Evolutionary conservation across 2,797 vertebrate genomes (phyloP).

Genomic region (Myripristis jacobus): DNA sequence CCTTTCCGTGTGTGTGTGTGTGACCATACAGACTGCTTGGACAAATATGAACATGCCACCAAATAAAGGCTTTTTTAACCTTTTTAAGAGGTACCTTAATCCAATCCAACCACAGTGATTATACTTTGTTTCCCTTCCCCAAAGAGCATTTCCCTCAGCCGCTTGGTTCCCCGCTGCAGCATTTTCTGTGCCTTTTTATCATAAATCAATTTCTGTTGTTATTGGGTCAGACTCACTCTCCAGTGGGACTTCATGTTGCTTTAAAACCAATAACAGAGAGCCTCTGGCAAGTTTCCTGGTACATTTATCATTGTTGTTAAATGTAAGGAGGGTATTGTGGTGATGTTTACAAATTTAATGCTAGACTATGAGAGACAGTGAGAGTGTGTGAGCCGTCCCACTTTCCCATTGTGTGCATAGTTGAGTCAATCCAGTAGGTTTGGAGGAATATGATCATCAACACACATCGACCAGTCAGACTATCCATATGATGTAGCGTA

Average conservation of each 20-base stretch:
- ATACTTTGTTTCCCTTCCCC: conserved; percentile 19
- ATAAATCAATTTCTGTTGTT: conserved; percentile 73
- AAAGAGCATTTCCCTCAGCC: conserved; percentile 34
- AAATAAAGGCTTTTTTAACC: no score
- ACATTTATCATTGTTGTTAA: conserved; percentile 70
- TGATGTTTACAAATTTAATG: conserved; percentile 59
- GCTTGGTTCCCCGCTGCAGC: conserved; percentile 29
- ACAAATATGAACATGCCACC: neutral
- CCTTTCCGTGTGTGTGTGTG: neutral
- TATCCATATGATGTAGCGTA: no score
- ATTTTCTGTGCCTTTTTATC: conserved; percentile 59
- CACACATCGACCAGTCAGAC: no score
- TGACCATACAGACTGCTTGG: neutral
- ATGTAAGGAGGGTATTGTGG: conserved; percentile 55
- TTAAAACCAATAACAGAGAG: conserved; percentile 72
- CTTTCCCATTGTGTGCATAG: neutral
- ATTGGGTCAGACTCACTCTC: conserved; percentile 61
- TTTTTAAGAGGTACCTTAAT: conserved; percentile 5
- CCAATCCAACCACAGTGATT: neutral
- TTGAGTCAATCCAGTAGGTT: neutral
- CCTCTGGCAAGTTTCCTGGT: conserved; percentile 68
- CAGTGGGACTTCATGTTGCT: conserved; percentile 65
- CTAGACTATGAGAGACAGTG: conserved; percentile 31
- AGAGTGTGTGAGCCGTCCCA: neutral
- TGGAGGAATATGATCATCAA: conserved; percentile 6